Evolutionary conservation across 2,797 vertebrate genomes (phyloP).

Genomic region (Rhabdophis nuchalis): DNA sequence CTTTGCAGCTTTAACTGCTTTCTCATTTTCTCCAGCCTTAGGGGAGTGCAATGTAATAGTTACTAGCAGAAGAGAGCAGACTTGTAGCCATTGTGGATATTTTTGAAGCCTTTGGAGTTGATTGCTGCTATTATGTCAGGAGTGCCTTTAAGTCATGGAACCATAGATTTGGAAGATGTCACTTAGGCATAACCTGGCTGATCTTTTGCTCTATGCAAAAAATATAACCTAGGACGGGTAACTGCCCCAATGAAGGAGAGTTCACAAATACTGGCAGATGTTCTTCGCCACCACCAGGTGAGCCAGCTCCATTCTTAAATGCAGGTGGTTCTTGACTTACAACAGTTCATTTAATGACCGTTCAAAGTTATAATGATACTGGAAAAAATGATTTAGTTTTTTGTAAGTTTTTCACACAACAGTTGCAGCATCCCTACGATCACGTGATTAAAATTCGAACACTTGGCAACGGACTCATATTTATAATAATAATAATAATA

Average conservation of each 20-base stretch:
- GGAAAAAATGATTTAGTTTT: not conserved
- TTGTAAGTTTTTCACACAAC: too few relatives aligned
- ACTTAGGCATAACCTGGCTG: not conserved
- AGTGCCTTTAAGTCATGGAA: not conserved
- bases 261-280: not conserved
- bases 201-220: not conserved
- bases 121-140: not conserved
- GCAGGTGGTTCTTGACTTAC: not conserved
- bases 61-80: not conserved
- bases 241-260: not conserved
- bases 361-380: not conserved
- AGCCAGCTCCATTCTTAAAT: not conserved
- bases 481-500: too few relatives aligned
- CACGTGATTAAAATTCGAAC: not conserved
- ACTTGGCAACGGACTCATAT: not conserved
- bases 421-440: too few relatives aligned
- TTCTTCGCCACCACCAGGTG: not conserved
- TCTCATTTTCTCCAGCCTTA: not conserved
- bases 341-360: not conserved
- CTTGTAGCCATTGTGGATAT: not conserved
- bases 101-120: not conserved
- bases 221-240: not conserved
- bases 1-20: not conserved
- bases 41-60: not conserved
- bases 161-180: not conserved